These are phyloP conservation scores for Ochotona curzoniae DNA, from an alignment of 2,113 vertebrate species.

Conservation along the genomic window DNA sequence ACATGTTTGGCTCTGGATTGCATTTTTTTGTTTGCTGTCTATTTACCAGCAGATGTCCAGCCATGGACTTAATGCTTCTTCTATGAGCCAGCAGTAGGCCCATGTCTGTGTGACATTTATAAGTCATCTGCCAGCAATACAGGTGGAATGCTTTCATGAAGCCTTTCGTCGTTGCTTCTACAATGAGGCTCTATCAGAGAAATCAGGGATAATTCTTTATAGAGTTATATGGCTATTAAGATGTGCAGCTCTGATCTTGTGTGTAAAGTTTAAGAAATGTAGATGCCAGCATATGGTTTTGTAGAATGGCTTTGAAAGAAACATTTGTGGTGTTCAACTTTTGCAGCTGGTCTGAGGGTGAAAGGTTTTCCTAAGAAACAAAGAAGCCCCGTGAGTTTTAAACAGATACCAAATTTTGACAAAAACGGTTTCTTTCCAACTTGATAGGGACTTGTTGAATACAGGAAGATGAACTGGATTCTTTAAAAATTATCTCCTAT, in stretches of 20 bases:
- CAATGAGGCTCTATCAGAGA: conserved; percentile 80
- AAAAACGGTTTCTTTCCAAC: conserved; percentile 37
- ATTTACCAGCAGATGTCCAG: conserved; percentile 94
- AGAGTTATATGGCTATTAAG: conserved; percentile 82
- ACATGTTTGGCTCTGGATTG: conserved; percentile 91
- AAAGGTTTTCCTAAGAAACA: conserved; percentile 75
- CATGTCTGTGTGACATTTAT: conserved; percentile 87
- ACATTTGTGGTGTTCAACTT: conserved; percentile 68
- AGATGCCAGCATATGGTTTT: conserved; percentile 76
- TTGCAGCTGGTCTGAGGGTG: conserved; percentile 73
- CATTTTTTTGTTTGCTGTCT: conserved; percentile 93
- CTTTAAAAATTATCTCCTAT: conserved; percentile 49
- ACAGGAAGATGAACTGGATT: background rate
- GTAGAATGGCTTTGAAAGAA: conserved; percentile 76
- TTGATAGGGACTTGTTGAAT: conserved; percentile 36
- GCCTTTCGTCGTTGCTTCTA: conserved; percentile 57
- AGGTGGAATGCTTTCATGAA: conserved; percentile 91
- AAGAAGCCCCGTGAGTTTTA: conserved; percentile 65
- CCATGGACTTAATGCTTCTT: conserved; percentile 88
- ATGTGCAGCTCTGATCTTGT: conserved; percentile 76
- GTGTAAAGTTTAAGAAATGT: conserved; percentile 79
- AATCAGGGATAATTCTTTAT: conserved; percentile 81
- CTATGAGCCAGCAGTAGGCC: conserved; percentile 87
- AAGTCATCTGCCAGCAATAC: conserved; percentile 91
- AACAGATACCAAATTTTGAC: conserved; percentile 49